A percentile compares a stretch with the other conserved stretches of the same genome.
These are phyloP conservation scores for Tiphia femorata DNA, from an alignment of 2,888 invertebrate genomes.

Conservation along the genomic window DNA sequence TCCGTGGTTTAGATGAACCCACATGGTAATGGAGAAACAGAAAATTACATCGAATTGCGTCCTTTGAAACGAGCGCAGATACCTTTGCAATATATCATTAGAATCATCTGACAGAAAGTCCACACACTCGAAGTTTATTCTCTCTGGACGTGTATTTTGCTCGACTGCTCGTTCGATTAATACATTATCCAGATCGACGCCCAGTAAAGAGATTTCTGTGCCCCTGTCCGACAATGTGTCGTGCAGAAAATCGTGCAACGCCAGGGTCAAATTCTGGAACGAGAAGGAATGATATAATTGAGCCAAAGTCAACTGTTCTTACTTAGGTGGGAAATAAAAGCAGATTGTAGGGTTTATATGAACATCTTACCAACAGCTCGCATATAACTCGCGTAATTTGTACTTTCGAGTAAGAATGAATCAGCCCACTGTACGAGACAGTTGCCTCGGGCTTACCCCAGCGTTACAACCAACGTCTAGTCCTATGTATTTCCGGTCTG, in stretches of 20 bases:
- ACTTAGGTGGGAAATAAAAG: too few species aligned
- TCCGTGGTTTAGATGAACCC: conserved; percentile 89
- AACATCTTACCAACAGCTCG: too few species aligned
- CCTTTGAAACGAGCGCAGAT: conserved; percentile 68
- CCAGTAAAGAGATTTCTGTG: conserved; percentile 71
- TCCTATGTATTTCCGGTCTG: conserved; percentile 70
- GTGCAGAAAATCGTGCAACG: conserved; percentile 72
- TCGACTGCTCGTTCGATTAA: conserved; percentile 79
- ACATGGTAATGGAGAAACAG: conserved; percentile 90
- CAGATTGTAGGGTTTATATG: too few species aligned
- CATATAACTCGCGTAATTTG: too few species aligned
- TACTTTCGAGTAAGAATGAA: conserved; percentile 38
- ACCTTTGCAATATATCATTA: conserved; percentile 67
- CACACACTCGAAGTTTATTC: conserved; percentile 72
- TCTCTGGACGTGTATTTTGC: conserved; percentile 63
- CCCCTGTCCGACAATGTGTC: conserved; percentile 65
- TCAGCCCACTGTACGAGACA: conserved; percentile 50
- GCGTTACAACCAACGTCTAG: conserved; percentile 86
- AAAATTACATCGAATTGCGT: conserved; percentile 77
- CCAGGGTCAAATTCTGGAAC: conserved; percentile 77
- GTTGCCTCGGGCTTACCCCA: conserved; percentile 72
- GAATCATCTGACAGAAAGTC: conserved; percentile 73
- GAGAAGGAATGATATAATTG: too few species aligned
- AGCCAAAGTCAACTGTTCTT: too few species aligned
- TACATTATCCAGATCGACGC: conserved; percentile 81